Percentiles rank a stretch among this genome's conserved stretches.
Conservation (phyloP, 2,888 invertebrate species). For the Elegia similella region DNA sequence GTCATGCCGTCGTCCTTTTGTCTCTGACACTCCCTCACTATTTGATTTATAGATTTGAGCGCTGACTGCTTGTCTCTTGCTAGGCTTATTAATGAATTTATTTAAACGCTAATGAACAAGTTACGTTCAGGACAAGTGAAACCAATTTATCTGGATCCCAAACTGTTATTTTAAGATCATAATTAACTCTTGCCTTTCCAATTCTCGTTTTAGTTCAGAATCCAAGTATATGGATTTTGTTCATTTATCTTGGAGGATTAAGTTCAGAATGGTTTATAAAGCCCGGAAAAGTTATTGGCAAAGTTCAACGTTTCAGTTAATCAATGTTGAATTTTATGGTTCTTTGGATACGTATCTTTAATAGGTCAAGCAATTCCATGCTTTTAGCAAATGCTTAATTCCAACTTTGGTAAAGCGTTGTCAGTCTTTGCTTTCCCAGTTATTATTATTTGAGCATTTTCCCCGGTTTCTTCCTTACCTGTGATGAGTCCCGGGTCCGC, state of each 20-base stretch:
- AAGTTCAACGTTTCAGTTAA: slow-evolving; percentile 11
- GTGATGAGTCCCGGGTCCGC: no score
- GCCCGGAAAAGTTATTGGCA: slow-evolving; percentile 11
- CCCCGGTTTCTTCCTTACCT: no score
- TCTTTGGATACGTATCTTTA: not conserved
- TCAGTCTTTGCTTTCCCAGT: no score
- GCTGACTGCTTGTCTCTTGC: slow-evolving; percentile 73
- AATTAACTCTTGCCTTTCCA: slow-evolving; percentile 40
- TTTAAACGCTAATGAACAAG: slow-evolving; percentile 80
- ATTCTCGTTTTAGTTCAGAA: slow-evolving; percentile 16
- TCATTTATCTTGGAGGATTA: slow-evolving; percentile 13
- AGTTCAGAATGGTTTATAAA: slow-evolving; percentile 12
- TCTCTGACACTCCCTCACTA: slow-evolving; percentile 78
- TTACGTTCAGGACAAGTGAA: slow-evolving; percentile 75
- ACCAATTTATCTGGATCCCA: slow-evolving; percentile 68
- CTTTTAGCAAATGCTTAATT: not conserved
- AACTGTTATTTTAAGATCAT: slow-evolving; percentile 63
- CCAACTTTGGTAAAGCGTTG: no score
- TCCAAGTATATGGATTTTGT: slow-evolving; percentile 18
- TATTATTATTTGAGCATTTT: no score
- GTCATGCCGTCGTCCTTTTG: slow-evolving; percentile 69
- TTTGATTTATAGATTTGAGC: slow-evolving; percentile 79
- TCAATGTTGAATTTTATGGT: slow-evolving; percentile 10
- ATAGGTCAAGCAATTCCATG: not conserved
- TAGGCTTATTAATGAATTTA: slow-evolving; percentile 79